Evolutionary conservation across 2,113 vertebrate species (phyloP).

Genomic region (Chaetops frenatus): DNA sequence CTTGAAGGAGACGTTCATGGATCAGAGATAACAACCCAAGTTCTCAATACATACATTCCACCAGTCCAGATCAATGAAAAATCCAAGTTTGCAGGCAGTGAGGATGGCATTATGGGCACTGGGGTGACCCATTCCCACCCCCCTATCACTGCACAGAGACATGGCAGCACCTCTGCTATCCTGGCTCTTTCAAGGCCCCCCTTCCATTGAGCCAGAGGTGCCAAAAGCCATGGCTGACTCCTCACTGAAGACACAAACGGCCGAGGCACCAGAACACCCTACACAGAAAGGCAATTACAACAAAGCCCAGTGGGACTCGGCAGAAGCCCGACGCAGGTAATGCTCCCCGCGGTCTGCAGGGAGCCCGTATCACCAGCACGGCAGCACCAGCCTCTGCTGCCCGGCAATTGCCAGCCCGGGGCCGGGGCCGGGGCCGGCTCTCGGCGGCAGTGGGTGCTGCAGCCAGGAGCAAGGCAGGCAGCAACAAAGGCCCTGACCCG

Average conservation of each 20-base stretch:
- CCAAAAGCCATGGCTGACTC: not conserved
- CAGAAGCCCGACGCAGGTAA: not conserved
- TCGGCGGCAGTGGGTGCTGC: not conserved
- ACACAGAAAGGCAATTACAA: not conserved
- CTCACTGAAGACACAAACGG: not conserved
- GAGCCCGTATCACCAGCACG: fast-evolving
- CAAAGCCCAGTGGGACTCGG: not conserved
- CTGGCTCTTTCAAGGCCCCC: not conserved
- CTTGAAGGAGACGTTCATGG: not conserved
- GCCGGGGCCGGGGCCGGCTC: not conserved
- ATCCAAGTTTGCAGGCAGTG: not conserved
- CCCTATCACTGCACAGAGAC: fast-evolving
- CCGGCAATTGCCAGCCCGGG: not conserved
- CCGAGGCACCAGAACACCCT: not conserved
- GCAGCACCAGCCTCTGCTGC: not conserved
- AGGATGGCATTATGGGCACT: fast-evolving
- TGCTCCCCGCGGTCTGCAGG: not conserved
- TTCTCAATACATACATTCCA: not conserved
- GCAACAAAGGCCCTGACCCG: not conserved
- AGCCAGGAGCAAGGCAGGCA: not conserved
- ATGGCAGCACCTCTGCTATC: not conserved
- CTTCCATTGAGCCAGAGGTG: not conserved
- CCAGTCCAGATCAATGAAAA: not conserved
- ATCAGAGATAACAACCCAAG: not conserved
- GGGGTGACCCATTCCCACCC: not conserved